A percentile compares a stretch with the other conserved stretches of the same genome.
phyloP scores from a whole-genome alignment of 2,113 vertebrate genomes.

The Toxotes chatareus region DNA sequence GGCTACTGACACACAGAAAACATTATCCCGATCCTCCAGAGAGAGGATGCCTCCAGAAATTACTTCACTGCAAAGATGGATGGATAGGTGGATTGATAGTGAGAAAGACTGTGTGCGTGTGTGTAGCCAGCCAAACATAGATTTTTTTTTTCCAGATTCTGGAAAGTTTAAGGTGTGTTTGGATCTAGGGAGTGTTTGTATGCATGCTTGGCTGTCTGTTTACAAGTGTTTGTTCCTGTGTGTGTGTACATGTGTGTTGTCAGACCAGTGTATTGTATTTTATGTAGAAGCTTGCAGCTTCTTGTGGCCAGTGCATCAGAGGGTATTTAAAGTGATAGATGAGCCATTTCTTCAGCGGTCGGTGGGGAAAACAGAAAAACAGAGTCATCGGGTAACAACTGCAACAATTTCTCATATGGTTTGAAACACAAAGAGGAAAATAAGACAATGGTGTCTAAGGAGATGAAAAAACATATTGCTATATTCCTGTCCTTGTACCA shows the following conservation, averaged over 20 bases:
- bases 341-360: slow-evolving; percentile 52
- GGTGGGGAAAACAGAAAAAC: slow-evolving; percentile 49
- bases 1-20: no score
- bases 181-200: neutral
- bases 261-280: slow-evolving; percentile 16
- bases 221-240: slow-evolving; percentile 16
- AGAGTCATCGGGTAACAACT: slow-evolving; percentile 56
- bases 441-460: slow-evolving; percentile 46
- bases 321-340: slow-evolving; percentile 68
- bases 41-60: no score
- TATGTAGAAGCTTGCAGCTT: slow-evolving; percentile 29
- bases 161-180: neutral
- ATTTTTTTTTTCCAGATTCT: neutral
- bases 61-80: no score
- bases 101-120: no score
- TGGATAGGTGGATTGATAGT: no score
- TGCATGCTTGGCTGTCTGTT: neutral
- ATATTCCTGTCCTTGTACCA: slow-evolving; percentile 29
- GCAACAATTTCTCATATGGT: slow-evolving; percentile 54
- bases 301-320: slow-evolving; percentile 50
- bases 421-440: slow-evolving; percentile 60
- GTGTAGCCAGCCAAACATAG: no score
- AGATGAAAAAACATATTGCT: slow-evolving; percentile 49
- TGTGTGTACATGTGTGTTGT: slow-evolving; percentile 15
- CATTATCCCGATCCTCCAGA: no score